Evolutionary conservation across 2,888 invertebrate genomes (phyloP), one percentile per base, ranked within the genome.

Genomic region (Invenusta paracnida): DNA sequence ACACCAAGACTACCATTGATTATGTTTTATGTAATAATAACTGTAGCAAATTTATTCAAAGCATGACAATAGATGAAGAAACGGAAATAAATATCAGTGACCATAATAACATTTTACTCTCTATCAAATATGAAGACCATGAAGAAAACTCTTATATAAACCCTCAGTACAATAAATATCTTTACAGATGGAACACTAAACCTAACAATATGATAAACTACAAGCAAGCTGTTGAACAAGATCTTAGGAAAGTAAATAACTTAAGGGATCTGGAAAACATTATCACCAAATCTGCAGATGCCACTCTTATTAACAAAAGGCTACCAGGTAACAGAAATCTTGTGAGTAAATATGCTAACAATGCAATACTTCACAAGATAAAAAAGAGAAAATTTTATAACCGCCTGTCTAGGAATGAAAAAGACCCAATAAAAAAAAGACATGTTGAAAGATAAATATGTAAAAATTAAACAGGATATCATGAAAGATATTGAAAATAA

Each of bases 211-310:
- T 73, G 73, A 73, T 23, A 73, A 73, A 13, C 23, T 73, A 13
- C 23, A 73, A 73, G 5, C 73, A 73, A 23, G 73, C 73, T 73
- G 73, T 73, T n/a, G 73, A 73, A 73, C 73, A 73, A 25, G 11
- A 73, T n/a, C 25, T 73, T n/a, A 23, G 73, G 23, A 73, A 73
- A 23, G 73, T 73, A 13, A 23, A 73, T 73, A 5, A 73, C 25
- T 73, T 73, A 73, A 73, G 73, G 73, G 73, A 73, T 23, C 23
- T 73, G 73, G 73, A 73, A 73, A n/a, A 73, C 73, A 73, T 73
- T 73, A 73, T 73, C 11, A 73, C 27, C 73, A 73, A 5, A 73
- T 73, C 73, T 73, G 73, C 73, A 5, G 23, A 73, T 73, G 25
- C 17, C 73, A 73, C 73, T 73, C 27, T 73, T 73, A 73, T 23